phyloP scores from a whole-genome alignment of 2,888 invertebrate genomes.

The Gryllus longicercus region DNA sequence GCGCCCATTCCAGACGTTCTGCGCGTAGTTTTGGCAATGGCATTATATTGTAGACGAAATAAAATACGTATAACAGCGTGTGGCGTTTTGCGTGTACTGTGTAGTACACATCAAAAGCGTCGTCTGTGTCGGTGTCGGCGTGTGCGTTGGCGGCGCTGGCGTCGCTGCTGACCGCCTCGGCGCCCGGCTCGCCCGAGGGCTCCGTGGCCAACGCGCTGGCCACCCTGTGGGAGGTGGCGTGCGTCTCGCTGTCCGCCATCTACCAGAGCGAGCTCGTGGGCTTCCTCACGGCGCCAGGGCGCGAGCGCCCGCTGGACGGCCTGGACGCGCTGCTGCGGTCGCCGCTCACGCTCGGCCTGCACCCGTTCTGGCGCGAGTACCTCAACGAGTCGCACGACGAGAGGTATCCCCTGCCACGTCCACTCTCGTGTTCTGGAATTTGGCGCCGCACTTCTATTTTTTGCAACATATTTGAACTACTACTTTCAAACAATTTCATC shows the following conservation, averaged over 20 bases:
- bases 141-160: background rate
- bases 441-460: too few species aligned
- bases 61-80: too few species aligned
- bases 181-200: background rate
- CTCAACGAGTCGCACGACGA: background rate
- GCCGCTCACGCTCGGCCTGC: background rate
- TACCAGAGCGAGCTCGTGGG: background rate
- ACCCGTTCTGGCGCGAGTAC: background rate
- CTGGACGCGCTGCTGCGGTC: background rate
- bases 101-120: too few species aligned
- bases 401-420: background rate
- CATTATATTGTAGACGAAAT: too few species aligned
- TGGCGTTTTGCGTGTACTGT: too few species aligned
- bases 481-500: too few species aligned
- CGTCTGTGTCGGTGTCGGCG: background rate
- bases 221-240: background rate
- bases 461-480: too few species aligned
- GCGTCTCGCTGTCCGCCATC: background rate
- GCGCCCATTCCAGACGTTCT: too few species aligned
- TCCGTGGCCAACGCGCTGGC: background rate
- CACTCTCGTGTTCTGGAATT: too few species aligned
- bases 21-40: too few species aligned
- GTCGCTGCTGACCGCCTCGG: background rate
- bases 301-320: background rate
- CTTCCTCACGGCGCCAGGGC: background rate